Evolutionary conservation across 2,888 invertebrate species (phyloP).

Genomic region (Capitulum mitella): DNA sequence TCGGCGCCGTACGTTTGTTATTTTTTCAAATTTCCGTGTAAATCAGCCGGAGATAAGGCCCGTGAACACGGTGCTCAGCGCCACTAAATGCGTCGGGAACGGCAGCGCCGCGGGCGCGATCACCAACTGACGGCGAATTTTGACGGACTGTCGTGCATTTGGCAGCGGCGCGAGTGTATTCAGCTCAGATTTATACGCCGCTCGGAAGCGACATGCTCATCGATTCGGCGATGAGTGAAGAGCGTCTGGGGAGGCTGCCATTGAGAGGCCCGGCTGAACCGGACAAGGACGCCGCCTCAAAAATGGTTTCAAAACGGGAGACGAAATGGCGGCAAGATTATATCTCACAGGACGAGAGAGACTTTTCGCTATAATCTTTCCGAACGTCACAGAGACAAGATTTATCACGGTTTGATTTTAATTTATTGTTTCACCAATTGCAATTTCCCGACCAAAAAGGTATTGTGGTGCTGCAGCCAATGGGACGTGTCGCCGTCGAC

Average conservation of each 20-base stretch:
- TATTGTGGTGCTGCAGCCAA: not conserved
- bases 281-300: not conserved
- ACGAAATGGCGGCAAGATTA: not conserved
- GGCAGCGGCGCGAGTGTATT: not conserved
- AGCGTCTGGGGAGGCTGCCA: not conserved
- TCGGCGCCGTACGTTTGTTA: not conserved
- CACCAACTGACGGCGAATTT: not conserved
- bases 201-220: not conserved
- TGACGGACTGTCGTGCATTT: not conserved
- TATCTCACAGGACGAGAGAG: not conserved
- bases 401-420: conserved; percentile 19
- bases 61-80: not conserved
- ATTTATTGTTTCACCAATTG: conserved; percentile 24
- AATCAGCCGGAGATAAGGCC: not conserved
- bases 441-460: conserved; percentile 22
- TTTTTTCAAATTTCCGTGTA: conserved; percentile 14
- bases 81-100: not conserved
- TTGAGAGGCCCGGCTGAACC: not conserved
- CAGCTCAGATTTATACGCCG: not conserved
- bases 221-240: not conserved
- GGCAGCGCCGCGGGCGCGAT: not conserved
- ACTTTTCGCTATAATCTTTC: conserved; percentile 10
- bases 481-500: not conserved
- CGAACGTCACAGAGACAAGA: conserved; percentile 6
- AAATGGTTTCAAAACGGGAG: not conserved